Base-by-base conservation (phyloP, 2,888 invertebrate genomes). In the Schizotus pectinicornis region DNA sequence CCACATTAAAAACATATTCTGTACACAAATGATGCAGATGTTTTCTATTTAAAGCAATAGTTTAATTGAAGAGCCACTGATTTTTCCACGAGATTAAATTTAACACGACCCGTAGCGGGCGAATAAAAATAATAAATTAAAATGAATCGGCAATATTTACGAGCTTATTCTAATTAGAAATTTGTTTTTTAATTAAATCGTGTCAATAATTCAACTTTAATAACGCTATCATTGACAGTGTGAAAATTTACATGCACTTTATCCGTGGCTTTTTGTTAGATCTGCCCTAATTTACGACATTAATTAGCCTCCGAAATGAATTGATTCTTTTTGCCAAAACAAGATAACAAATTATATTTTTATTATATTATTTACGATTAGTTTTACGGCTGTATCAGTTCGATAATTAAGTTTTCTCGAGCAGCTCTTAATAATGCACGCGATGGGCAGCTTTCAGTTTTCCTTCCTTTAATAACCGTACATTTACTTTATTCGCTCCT, bases 121-220 rank as follows among this genome's bases (percentile, higher is more conserved):
- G 14, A 31, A n/a, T 38, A 56, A 54, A 56, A 56, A 51, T 56
- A 39, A 53, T 39, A 51, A 55, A 47, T 48, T 46, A 22, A 51
- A 56, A 51, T 39, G 35, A 48, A 48, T 43, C 33, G 12, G 42
- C 38, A 41, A 51, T 52, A 59, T 59, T 59, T 59, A 59, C 42
- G 55, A 34, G 35, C 36, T 22, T 42, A 47, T 38, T 39, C 45
- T 57, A 53, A 50, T 61, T 45, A 57, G 54, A 53, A 56, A 61
- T 61, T 50, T 39, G 57, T 57, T 61, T 61, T 61, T 61, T 61
- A 54, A 61, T 61, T 61, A 58, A 61, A 56, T 50, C 41, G 53
- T 61, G 49, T 34, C 61, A 57, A 57, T 61, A 57, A 57, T 58
- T 61, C 61, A 61, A 41, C 22, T 57, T 43, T 35, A 59, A 59